Conservation (phyloP, 2,888 invertebrate species). For the Aphrophora alni region DNA sequence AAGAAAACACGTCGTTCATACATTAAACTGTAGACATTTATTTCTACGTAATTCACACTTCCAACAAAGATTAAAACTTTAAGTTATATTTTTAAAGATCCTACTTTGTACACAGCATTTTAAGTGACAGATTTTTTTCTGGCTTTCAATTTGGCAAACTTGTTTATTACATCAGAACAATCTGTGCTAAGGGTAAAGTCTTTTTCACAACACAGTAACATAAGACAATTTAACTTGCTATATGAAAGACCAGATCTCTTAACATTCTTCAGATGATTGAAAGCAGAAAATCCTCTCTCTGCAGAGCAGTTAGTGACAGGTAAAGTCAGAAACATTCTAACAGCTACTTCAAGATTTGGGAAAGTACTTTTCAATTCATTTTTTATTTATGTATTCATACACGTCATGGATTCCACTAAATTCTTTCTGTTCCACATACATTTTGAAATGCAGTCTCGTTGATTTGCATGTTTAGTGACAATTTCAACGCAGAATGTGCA, state of each 20-base stretch:
- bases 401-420: slow-evolving; percentile 16
- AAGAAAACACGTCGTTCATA: too few species aligned
- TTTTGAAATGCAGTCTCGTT: slow-evolving; percentile 11
- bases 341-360: slow-evolving; percentile 32
- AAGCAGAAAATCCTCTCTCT: slow-evolving; percentile 12
- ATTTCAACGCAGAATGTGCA: too few species aligned
- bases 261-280: slow-evolving; percentile 9
- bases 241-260: background rate
- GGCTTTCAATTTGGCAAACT: slow-evolving; percentile 10
- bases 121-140: background rate
- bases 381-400: slow-evolving; percentile 12
- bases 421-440: background rate
- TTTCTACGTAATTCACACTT: too few species aligned
- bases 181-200: slow-evolving; percentile 11
- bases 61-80: too few species aligned
- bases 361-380: slow-evolving; percentile 26
- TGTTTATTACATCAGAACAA: slow-evolving; percentile 7
- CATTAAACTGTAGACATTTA: too few species aligned
- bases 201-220: slow-evolving; percentile 16
- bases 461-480: too few species aligned
- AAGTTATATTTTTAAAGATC: background rate
- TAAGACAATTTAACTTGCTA: background rate
- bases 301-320: slow-evolving; percentile 21
- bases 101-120: slow-evolving; percentile 10
- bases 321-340: slow-evolving; percentile 27